Evolutionary conservation across 1,140 invertebrate genomes (phyloP).

Genomic region (Melitaea cinxia): DNA sequence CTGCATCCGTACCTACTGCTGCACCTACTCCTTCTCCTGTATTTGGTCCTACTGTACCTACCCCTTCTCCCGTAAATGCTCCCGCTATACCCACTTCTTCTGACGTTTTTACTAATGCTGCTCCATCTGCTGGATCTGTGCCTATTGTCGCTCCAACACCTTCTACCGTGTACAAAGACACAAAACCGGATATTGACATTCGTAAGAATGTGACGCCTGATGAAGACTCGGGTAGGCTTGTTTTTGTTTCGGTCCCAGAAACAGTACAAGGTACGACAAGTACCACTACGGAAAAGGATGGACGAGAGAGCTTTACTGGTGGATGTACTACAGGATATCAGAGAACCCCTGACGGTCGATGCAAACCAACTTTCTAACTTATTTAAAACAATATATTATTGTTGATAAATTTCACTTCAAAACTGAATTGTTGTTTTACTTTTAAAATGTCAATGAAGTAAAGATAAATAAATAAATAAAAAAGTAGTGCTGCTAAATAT

Average conservation of each 20-base stretch:
- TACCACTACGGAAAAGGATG: conserved; percentile 37
- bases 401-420: not conserved
- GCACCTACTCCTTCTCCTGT: not conserved
- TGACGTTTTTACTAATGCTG: too few species aligned
- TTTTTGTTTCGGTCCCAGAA: too few species aligned
- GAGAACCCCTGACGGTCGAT: conserved; percentile 59
- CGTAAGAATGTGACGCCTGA: too few species aligned
- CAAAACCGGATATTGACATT: not conserved
- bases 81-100: too few species aligned
- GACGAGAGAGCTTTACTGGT: conserved; percentile 54
- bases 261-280: too few species aligned
- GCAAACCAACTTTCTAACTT: conserved; percentile 43
- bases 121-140: too few species aligned
- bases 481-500: not conserved
- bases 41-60: not conserved
- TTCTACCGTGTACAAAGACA: too few species aligned
- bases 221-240: too few species aligned
- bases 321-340: conserved; percentile 52
- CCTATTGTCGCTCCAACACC: too few species aligned
- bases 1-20: conserved; percentile 9
- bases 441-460: not conserved
- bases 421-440: not conserved
- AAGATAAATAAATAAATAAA: not conserved
- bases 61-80: not conserved
- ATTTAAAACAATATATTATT: not conserved